phyloP scores from a whole-genome alignment of 2,797 vertebrate species.

The Hemitrygon akajei region DNA sequence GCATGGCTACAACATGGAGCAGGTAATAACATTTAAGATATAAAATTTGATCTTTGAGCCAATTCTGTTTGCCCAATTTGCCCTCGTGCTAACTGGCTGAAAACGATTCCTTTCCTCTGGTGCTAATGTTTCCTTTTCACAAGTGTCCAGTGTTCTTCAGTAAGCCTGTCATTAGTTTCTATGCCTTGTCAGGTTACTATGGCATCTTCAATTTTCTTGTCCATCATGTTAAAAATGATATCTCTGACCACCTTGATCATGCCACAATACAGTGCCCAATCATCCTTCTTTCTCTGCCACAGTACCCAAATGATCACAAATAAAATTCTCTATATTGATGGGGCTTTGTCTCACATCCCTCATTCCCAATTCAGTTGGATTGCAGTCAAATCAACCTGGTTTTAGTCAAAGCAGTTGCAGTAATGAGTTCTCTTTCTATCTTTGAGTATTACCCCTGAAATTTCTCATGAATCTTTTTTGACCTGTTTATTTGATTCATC shows the following conservation, averaged over 20 bases:
- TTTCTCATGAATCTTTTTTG: no score
- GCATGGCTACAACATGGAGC: conserved; percentile 95
- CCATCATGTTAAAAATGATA: not conserved
- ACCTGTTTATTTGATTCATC: no score
- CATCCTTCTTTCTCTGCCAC: not conserved
- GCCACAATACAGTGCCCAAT: not conserved
- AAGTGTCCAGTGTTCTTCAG: not conserved
- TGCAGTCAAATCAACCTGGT: no score
- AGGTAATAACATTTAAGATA: conserved; percentile 60
- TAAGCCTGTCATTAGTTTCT: not conserved
- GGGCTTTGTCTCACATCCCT: no score
- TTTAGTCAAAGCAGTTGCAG: no score
- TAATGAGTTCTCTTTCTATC: no score
- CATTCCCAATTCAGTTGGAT: no score
- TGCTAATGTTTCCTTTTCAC: not conserved
- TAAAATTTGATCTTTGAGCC: conserved; percentile 11
- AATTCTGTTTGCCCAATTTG: not conserved
- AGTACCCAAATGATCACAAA: not conserved
- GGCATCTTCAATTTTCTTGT: not conserved
- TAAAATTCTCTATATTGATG: no score
- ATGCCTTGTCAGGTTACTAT: not conserved
- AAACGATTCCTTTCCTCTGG: not conserved
- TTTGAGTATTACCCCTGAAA: no score
- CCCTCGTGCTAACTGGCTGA: not conserved
- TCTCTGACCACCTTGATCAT: not conserved